phyloP scores from a whole-genome alignment of 2,797 vertebrate species.

The Champsocephalus gunnari region DNA sequence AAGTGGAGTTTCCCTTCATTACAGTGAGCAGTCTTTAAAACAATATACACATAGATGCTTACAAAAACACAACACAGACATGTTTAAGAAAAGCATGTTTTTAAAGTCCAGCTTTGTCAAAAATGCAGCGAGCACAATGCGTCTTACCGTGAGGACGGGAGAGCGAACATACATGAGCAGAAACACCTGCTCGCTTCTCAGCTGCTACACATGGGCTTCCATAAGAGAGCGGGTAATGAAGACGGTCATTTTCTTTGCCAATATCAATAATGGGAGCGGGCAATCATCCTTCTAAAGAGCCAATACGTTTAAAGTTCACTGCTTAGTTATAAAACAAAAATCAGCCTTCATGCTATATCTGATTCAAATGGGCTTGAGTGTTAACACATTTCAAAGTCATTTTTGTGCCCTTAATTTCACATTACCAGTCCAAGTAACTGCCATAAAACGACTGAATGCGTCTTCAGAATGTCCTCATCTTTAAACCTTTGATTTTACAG shows the following conservation, averaged over 20 bases:
- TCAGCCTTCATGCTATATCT: neutral
- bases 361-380: constrained; percentile 11
- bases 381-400: neutral
- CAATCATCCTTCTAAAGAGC: neutral
- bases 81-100: constrained; percentile 28
- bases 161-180: constrained; percentile 17
- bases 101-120: constrained; percentile 67
- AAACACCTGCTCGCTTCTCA: constrained; percentile 15
- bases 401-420: neutral
- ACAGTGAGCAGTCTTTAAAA: constrained; percentile 68
- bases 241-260: neutral
- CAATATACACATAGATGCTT: constrained; percentile 30
- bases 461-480: neutral
- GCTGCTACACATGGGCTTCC: constrained; percentile 20
- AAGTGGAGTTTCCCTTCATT: constrained; percentile 66
- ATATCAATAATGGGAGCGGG: neutral
- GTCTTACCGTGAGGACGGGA: constrained; percentile 13
- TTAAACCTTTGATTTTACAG: constrained; percentile 7
- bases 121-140: constrained; percentile 9
- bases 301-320: constrained; percentile 7
- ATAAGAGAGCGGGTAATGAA: constrained; percentile 1
- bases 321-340: constrained; percentile 14
- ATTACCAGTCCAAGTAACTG: neutral
- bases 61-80: constrained; percentile 41
- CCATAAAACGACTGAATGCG: neutral